These are phyloP conservation scores for Anoplophora glabripennis DNA, from an alignment of 1,140 invertebrate genomes.

Conservation along the genomic window DNA sequence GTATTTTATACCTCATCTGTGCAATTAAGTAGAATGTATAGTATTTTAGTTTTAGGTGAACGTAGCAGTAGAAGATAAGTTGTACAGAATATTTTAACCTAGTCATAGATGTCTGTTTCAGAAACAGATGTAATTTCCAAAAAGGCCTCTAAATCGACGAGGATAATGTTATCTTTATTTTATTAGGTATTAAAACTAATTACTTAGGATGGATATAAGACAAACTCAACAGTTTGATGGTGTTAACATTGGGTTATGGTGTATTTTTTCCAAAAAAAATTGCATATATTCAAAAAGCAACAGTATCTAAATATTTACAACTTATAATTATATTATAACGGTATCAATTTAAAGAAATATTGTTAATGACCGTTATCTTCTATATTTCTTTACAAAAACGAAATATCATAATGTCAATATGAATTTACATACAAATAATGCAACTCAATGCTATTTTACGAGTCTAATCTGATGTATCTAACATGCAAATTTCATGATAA, in stretches of 20 bases:
- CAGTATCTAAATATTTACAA: background rate
- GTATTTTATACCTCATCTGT: background rate
- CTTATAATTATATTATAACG: too few species aligned
- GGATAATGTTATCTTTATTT: background rate
- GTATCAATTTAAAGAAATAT: too few species aligned
- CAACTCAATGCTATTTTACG: too few species aligned
- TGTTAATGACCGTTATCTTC: too few species aligned
- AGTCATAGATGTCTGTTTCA: conserved; percentile 8
- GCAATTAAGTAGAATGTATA: background rate
- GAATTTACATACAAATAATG: too few species aligned
- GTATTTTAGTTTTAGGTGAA: background rate
- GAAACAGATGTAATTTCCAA: conserved; percentile 1
- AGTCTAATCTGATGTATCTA: too few species aligned
- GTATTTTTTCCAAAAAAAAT: background rate
- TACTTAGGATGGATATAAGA: too few species aligned
- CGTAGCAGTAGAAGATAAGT: background rate
- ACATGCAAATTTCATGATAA: too few species aligned
- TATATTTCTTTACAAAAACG: too few species aligned
- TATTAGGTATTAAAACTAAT: background rate
- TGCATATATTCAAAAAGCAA: background rate
- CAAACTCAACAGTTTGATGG: too few species aligned
- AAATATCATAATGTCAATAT: too few species aligned
- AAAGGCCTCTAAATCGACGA: background rate
- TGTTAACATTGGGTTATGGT: background rate
- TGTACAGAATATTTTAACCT: background rate